These are phyloP conservation scores for Pseudomugil tenellus DNA, from an alignment of 2,797 vertebrate genomes.

Conservation along the genomic window DNA sequence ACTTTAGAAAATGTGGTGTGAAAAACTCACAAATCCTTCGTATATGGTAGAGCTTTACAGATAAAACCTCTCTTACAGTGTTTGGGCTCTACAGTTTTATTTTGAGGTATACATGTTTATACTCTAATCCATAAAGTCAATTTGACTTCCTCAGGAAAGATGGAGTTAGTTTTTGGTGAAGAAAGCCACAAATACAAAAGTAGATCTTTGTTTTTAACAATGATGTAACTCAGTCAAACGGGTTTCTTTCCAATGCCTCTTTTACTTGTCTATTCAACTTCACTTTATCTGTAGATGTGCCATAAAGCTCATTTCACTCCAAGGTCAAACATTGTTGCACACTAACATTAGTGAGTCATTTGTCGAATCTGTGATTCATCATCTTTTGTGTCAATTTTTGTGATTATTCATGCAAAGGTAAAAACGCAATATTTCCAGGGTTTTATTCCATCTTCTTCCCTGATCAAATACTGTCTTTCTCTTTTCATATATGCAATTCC, in stretches of 20 bases:
- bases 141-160: no score
- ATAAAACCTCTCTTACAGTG: no score
- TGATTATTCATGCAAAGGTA: conserved; percentile 34
- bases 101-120: no score
- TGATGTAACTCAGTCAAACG: background rate
- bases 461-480: background rate
- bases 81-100: no score
- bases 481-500: background rate
- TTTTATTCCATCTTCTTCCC: background rate
- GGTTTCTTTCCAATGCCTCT: background rate
- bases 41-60: no score
- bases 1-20: no score
- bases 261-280: background rate
- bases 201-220: no score
- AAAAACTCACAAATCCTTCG: no score
- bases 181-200: no score
- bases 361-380: conserved; percentile 50
- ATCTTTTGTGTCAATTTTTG: conserved; percentile 33
- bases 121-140: no score
- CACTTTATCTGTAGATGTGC: conserved; percentile 6
- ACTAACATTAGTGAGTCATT: conserved; percentile 40
- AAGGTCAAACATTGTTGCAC: background rate
- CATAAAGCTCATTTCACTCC: background rate
- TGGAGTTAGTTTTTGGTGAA: no score
- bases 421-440: conserved; percentile 33